A percentile compares a stretch with the other conserved stretches of the same genome.
Evolutionary conservation across 2,888 invertebrate species (phyloP).

Genomic region (Neoascia interrupta): DNA sequence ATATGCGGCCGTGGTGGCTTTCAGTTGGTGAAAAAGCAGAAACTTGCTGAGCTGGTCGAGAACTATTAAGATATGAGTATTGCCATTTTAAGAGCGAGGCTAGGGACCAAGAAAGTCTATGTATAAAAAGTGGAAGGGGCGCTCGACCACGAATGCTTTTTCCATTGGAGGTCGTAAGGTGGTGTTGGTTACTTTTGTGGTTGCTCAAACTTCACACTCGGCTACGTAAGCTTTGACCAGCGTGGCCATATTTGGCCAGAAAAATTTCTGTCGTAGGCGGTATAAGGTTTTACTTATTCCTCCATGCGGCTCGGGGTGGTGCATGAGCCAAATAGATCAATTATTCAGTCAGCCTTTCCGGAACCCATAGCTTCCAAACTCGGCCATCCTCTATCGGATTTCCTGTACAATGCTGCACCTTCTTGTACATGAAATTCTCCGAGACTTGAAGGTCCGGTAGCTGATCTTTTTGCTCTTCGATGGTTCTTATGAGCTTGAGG

Average conservation of each 20-base stretch:
- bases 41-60: not conserved
- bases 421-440: too few species aligned
- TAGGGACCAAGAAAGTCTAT: not conserved
- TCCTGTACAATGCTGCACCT: too few species aligned
- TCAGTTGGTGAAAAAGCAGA: not conserved
- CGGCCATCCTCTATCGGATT: too few species aligned
- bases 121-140: too few species aligned
- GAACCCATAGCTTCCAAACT: too few species aligned
- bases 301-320: too few species aligned
- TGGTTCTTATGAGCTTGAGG: not conserved
- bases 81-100: not conserved
- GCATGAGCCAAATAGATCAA: too few species aligned
- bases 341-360: too few species aligned
- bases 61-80: not conserved
- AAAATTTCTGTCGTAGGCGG: too few species aligned
- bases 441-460: too few species aligned
- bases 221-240: not conserved
- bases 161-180: not conserved
- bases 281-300: too few species aligned
- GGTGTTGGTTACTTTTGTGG: not conserved
- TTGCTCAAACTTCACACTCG: not conserved
- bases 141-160: too few species aligned
- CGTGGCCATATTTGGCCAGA: not conserved
- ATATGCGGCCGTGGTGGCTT: not conserved
- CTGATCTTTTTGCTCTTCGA: constrained; percentile 1